Evolutionary conservation across 92 coral and sea anemone genomes (phyloP), one percentile per base, ranked within the genome.

Genomic region (Palythoa grandiflora): DNA sequence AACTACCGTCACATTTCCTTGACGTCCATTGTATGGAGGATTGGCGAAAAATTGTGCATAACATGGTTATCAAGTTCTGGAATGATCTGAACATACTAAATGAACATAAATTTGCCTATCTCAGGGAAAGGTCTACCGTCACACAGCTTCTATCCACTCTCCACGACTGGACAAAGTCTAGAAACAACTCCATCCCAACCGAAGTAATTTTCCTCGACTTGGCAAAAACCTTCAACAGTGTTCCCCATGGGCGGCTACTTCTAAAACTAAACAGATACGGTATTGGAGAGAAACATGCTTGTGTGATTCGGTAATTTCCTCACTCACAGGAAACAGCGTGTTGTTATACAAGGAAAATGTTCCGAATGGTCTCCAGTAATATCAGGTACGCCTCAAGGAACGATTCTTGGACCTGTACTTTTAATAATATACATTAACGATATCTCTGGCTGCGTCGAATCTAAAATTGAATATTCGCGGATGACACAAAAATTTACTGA

Each of bases 1-100:
- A 92, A 86, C 71, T 92, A 92, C 59, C 92, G 86, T 61, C 93
- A 88, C 74, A 89, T 89, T 36, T 92, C 92, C 15, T 78, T 92
- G 28, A 87, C 94, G 5, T 38, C 55, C 7, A 92, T 89, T 44
- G 89, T 92, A 48, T 92, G 91, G 75, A 87, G 89, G 66, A 89
- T 92, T 54, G 89, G 89, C 6, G 94, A 92, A 75, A 70, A 36
- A 80, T 91, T 37, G 90, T 85, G 4, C 35, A 83, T 55, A 54
- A 75, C 50, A 89, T 86, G 71, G 54, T 88, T 13, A 20, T 76
- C 8, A 60, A 76, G 7, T 88, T 88, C 87, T 88, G 89, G 91
- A 38, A 48, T 16, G 51, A 68, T 15, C 68, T 87, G 10, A 75
- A 84, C 38, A 12, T 88, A 1, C 38, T 91, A 17, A 88, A 55